Conservation (phyloP, 2,888 invertebrate species). For the Operophtera brumata region DNA sequence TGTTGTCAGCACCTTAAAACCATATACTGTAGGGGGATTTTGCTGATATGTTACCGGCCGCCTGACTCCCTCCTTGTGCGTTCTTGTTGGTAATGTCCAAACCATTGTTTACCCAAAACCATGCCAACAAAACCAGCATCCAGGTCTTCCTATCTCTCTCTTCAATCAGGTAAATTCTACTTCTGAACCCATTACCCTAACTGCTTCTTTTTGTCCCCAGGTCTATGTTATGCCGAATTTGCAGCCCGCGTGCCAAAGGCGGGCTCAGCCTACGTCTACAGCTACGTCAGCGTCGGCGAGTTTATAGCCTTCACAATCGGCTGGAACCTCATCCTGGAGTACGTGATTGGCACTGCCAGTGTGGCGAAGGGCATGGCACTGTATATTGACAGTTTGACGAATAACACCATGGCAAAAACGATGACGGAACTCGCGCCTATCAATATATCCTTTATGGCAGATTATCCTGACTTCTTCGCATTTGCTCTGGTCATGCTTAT, state of each 20-base stretch:
- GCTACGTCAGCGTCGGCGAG: conserved; percentile 95
- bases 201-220: conserved; percentile 60
- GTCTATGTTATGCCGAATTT: conserved; percentile 94
- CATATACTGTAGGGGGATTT: no score
- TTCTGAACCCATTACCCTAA: no score
- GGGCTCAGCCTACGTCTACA: conserved; percentile 95
- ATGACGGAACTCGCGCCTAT: conserved; percentile 85
- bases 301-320: conserved; percentile 95
- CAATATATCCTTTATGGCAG: conserved; percentile 82
- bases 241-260: conserved; percentile 93
- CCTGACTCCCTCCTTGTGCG: no score
- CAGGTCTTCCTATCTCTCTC: no score
- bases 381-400: conserved; percentile 87
- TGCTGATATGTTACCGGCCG: no score
- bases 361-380: conserved; percentile 89
- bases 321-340: conserved; percentile 95
- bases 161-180: no score
- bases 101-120: no score
- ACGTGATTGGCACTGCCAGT: conserved; percentile 90
- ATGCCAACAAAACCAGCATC: no score
- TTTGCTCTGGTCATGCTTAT: conserved; percentile 85
- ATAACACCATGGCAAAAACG: conserved; percentile 84
- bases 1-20: no score
- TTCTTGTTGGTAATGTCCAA: no score
- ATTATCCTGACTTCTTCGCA: conserved; percentile 90